Evolutionary conservation across 2,113 vertebrate species (phyloP).

Genomic region (Archilochus colubris): DNA sequence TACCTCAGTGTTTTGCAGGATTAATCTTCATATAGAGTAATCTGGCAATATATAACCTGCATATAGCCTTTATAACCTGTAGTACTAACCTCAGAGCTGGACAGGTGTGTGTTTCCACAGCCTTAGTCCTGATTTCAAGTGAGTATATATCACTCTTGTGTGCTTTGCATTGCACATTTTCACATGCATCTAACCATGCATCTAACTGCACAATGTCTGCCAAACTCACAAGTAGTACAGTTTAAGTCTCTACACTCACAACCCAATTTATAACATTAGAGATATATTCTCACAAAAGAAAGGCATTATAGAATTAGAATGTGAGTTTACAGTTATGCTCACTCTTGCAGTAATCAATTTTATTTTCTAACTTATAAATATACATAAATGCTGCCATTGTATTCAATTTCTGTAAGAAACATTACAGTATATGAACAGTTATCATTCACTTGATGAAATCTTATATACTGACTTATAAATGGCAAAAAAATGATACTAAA

Average conservation of each 20-base stretch:
- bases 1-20: neutral
- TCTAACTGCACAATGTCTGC: neutral
- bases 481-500: neutral
- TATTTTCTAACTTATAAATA: neutral
- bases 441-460: neutral
- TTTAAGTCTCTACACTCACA: neutral
- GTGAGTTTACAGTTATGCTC: neutral
- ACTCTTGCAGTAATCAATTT: neutral
- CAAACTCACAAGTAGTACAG: neutral
- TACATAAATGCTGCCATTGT: neutral
- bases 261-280: neutral
- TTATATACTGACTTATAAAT: neutral
- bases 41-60: neutral
- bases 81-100: neutral
- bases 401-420: neutral
- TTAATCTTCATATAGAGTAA: neutral
- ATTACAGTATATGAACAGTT: neutral
- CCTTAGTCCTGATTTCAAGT: neutral
- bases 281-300: neutral
- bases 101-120: neutral
- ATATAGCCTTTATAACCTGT: neutral
- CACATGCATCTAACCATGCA: neutral
- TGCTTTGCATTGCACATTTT: neutral
- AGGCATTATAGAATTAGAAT: neutral
- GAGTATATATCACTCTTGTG: neutral